Evolutionary conservation across 2,888 invertebrate genomes (phyloP), one percentile per base, ranked within the genome.

Genomic region (Hedychridium roseum): DNA sequence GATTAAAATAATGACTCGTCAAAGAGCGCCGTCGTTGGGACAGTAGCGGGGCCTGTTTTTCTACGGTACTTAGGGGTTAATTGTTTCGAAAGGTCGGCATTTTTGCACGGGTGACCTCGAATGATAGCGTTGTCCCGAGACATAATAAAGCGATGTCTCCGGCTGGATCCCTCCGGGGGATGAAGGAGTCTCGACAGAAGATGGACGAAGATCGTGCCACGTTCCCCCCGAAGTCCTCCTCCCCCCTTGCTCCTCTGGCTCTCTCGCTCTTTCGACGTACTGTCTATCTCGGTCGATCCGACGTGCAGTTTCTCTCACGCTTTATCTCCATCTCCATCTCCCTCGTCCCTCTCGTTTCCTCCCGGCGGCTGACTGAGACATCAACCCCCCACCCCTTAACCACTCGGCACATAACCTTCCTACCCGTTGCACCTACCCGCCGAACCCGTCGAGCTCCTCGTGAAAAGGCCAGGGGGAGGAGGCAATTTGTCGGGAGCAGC

Each of bases 401-500:
- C 43, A 48, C 46, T 47, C 57, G 50, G 50, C 54, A 58, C 57
- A 57, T 63, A 57, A 57, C 57, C 63, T 53, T 51, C 58, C 63
- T 60, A 56, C 59, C 57, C 54, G 48, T 41, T 17, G 20, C 44
- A 53, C 51, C 54, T 47, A 51, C 49, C 49, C 56, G 43, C 57
- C 57, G 50, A 39, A 51, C 48, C 51, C 41, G n/a, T n/a, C n/a
- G n/a, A n/a, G 59, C 52, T 54, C 51, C 42, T 42, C 45, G 53
- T 45, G 50, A 50, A 44, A 42, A 47, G 34, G 51, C 54, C 49
- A 50, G 63, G 64, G 65, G 58, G n/a, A n/a, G 57, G 56, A 60
- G 60, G 68, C 69, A 71, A 73, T 74, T 75, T 73, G 73, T 73
- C 71, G 67, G 51, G 60, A 56, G 65, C 62, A 63, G 57, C 48